These are phyloP conservation scores for Heliconius ethilla DNA, from an alignment of 2,888 invertebrate genomes.

Conservation along the genomic window DNA sequence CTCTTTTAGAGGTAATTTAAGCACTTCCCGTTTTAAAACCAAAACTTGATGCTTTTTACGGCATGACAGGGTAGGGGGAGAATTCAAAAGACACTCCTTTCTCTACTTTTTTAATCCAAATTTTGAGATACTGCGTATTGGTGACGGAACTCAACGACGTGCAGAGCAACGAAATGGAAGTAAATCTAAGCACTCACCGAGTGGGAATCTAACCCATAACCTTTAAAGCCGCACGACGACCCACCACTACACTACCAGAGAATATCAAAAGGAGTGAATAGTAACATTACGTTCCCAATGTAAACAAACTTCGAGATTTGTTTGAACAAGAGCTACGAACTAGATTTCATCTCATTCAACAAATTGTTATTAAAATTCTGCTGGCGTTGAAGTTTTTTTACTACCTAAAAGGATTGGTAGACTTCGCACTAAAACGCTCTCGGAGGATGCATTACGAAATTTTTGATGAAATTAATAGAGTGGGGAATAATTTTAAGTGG, in stretches of 20 bases:
- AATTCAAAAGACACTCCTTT: no score
- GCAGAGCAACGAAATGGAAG: no score
- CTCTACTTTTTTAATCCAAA: no score
- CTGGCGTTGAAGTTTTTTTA: slow-evolving; percentile 60
- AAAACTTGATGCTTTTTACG: no score
- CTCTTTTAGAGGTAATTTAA: slow-evolving; percentile 45
- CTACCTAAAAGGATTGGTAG: slow-evolving; percentile 60
- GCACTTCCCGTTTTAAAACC: background rate
- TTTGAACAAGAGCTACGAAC: slow-evolving; percentile 52
- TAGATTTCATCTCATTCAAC: slow-evolving; percentile 50
- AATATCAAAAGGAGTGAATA: slow-evolving; percentile 48
- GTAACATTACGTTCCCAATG: slow-evolving; percentile 66
- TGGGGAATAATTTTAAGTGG: slow-evolving; percentile 4
- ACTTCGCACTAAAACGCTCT: slow-evolving; percentile 29
- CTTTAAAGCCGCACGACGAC: background rate
- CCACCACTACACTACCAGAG: slow-evolving; percentile 2
- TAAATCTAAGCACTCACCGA: no score
- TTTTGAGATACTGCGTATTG: no score
- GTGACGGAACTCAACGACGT: no score
- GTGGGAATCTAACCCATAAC: no score
- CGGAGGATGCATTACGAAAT: slow-evolving; percentile 24
- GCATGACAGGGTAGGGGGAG: no score
- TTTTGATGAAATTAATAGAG: slow-evolving; percentile 34
- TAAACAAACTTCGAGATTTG: slow-evolving; percentile 60
- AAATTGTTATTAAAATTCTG: slow-evolving; percentile 72